Base-by-base conservation (phyloP, 2,797 vertebrate species). In the Sebastes vulpes region DNA sequence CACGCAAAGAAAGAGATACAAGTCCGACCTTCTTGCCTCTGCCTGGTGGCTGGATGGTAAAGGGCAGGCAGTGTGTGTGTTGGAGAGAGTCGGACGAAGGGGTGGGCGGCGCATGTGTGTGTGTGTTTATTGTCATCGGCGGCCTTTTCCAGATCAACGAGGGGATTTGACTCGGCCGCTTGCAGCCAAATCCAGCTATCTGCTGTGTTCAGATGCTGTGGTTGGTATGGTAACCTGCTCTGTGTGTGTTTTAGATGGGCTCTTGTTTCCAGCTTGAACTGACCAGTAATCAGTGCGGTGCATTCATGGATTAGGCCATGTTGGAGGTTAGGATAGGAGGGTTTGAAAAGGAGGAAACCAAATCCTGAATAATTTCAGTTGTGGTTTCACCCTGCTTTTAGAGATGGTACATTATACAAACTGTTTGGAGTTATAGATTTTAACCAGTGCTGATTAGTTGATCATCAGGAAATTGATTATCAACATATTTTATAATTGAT, bases 1-100 rank as follows among this genome's bases (percentile, higher is more conserved):
- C 95, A 96, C 60, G 92, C 93, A 96, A 92, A 96, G 95, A 97
- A 95, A 96, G 92, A 94, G 95, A 96, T 95, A 96, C 95, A 95
- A 88, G 92, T 88, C 85, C 92, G 56, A 94, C 93, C 95, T 93
- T 95, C 94, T 97, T 96, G 96, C 95, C 85, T 89, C 74, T 81
- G 91, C 86, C 92, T 92, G 92, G 86, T 94, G 82, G 20, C 89
- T 86, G 93, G 84, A 89, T 83, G 92, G 11, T 58, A 80, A 83
- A 86, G 93, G 84, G 54, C 77, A 81, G 79, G 72, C 83, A 0
- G 57, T 69, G 72, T 86, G 79, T 65, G 77, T 72, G 67, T 78
- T 69, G 75, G 72, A 72, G 46, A 64, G 76, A 76, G 77, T 83
- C 65, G 64, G 75, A 53, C 35, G 56, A 61, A 81, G 82, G 82